Percentiles rank a stretch among this genome's conserved stretches.
Conservation (phyloP, 2,113 vertebrate species). For the Suncus etruscus region DNA sequence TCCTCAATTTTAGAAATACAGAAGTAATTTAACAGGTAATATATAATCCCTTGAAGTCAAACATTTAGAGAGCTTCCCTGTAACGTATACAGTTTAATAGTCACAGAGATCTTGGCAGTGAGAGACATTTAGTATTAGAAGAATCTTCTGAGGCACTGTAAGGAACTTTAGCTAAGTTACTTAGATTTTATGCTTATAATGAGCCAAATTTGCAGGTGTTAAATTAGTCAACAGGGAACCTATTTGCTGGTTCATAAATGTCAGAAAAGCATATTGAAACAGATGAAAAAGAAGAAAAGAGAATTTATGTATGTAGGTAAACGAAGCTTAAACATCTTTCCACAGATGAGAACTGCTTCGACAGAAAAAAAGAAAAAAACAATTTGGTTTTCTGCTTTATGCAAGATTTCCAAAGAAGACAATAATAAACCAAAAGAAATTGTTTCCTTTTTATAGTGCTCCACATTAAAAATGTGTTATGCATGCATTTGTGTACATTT, state of each 20-base stretch:
- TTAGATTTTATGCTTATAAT: constrained; percentile 54
- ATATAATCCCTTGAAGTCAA: background rate
- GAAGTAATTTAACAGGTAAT: background rate
- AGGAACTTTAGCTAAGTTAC: constrained; percentile 25
- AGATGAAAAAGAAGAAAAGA: constrained; percentile 30
- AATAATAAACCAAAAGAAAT: background rate
- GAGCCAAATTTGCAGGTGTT: background rate
- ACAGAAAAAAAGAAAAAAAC: background rate
- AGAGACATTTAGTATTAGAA: background rate
- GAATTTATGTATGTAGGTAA: background rate
- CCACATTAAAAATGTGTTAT: background rate
- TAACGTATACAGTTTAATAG: background rate
- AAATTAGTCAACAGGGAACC: constrained; percentile 43
- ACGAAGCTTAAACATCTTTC: background rate
- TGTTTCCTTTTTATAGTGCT: constrained; percentile 12
- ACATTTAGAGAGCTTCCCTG: background rate
- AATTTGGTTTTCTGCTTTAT: constrained; percentile 37
- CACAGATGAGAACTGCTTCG: background rate
- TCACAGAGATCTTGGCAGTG: background rate
- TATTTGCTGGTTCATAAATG: background rate
- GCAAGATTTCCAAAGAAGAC: constrained; percentile 7
- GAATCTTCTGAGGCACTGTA: background rate
- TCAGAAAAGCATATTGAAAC: constrained; percentile 60
- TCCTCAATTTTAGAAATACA: background rate
- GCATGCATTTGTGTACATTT: background rate